Percentiles rank a stretch among this genome's conserved stretches.
Evolutionary conservation across 1,140 invertebrate genomes (phyloP).

Genomic region (Doryteuthis pealeii): DNA sequence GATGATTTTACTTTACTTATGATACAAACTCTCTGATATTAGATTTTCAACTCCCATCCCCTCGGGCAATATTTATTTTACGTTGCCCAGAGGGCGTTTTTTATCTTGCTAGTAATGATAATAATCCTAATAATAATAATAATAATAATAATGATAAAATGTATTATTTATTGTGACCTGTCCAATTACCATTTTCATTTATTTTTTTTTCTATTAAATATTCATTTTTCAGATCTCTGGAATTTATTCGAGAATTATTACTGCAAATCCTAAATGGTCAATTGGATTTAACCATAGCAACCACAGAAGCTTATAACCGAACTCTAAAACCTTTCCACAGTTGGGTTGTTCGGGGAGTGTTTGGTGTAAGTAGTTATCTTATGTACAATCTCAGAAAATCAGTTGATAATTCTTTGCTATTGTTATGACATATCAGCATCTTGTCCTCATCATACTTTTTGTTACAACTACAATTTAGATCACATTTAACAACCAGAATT

Average conservation of each 20-base stretch:
- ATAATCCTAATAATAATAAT: too few species aligned
- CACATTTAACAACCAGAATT: background rate
- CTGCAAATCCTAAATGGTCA: conserved; percentile 43
- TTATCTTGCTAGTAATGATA: too few species aligned
- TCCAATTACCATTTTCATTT: too few species aligned
- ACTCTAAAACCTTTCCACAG: conserved; percentile 58
- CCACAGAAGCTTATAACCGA: conserved; percentile 46
- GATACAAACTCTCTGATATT: too few species aligned
- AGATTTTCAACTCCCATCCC: too few species aligned
- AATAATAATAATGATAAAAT: too few species aligned
- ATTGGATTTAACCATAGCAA: conserved; percentile 42
- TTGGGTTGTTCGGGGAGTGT: conserved; percentile 57
- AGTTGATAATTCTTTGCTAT: background rate
- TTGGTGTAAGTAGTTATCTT: conserved; percentile 50
- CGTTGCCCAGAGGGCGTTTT: too few species aligned
- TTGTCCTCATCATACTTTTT: background rate
- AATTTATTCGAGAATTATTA: conserved; percentile 55
- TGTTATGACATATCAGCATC: too few species aligned
- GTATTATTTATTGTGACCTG: too few species aligned
- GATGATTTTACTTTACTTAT: too few species aligned
- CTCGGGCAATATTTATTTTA: too few species aligned
- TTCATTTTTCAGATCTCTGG: conserved; percentile 48
- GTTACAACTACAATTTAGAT: background rate
- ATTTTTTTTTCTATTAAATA: too few species aligned
- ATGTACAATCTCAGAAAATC: background rate